Evolutionary conservation across 2,888 invertebrate species (phyloP).

Genomic region (Campoletis raptor): DNA sequence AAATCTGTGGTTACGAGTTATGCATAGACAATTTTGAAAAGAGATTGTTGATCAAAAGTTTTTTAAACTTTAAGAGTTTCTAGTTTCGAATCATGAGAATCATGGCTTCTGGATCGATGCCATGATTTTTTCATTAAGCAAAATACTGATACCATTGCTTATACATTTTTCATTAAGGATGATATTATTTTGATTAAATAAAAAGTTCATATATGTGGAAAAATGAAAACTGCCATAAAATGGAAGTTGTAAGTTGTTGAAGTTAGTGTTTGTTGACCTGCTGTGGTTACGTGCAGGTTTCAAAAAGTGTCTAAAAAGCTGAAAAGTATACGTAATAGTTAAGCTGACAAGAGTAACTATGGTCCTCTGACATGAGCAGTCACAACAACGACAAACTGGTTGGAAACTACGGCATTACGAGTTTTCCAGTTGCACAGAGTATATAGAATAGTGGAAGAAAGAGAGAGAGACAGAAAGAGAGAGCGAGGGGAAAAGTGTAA

Average conservation of each 20-base stretch:
- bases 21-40: not conserved
- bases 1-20: not conserved
- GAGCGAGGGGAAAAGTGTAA: not conserved
- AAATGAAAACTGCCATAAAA: not conserved
- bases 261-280: not conserved
- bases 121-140: no score
- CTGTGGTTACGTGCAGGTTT: not conserved
- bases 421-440: slow-evolving; percentile 37
- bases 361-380: slow-evolving; percentile 24
- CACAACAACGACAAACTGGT: slow-evolving; percentile 49
- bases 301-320: not conserved
- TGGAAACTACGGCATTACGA: slow-evolving; percentile 36
- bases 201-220: not conserved
- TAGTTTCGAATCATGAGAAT: no score
- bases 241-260: not conserved
- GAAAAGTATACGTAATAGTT: slow-evolving; percentile 24
- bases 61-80: not conserved
- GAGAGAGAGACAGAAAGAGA: not conserved
- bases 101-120: no score
- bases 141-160: not conserved
- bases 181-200: not conserved
- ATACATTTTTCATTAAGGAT: not conserved
- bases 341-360: slow-evolving; percentile 32
- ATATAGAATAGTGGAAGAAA: not conserved
- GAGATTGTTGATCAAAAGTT: not conserved